Conservation (phyloP, 2,113 vertebrate genomes). For the Ageneiosus marmoratus region DNA sequence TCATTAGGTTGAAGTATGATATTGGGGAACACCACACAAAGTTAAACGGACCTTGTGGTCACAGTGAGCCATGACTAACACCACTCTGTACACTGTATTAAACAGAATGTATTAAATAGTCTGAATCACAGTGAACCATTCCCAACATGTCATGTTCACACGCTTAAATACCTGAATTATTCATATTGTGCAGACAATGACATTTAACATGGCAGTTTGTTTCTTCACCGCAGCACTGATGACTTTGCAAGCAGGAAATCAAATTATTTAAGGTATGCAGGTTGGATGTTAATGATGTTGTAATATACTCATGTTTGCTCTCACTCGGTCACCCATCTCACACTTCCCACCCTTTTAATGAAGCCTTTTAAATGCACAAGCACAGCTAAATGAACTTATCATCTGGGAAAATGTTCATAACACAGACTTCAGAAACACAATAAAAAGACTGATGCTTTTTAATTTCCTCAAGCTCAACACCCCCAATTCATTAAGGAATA, state of each 20-base stretch:
- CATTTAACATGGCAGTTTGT: neutral
- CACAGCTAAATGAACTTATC: slow-evolving; percentile 30
- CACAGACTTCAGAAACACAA: slow-evolving; percentile 21
- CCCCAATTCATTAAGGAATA: slow-evolving; percentile 47
- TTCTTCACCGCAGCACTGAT: neutral
- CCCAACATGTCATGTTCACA: neutral
- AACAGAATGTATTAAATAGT: slow-evolving; percentile 18
- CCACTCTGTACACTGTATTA: slow-evolving; percentile 15
- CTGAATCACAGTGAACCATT: neutral
- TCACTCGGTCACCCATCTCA: neutral
- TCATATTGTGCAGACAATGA: neutral
- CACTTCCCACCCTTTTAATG: too few relatives aligned
- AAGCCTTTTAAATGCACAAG: slow-evolving; percentile 9
- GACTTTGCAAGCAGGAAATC: neutral
- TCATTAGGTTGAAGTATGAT: slow-evolving; percentile 46
- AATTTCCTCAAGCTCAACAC: slow-evolving; percentile 34
- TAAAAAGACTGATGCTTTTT: slow-evolving; percentile 41
- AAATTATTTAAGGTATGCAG: neutral
- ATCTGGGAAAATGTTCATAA: slow-evolving; percentile 37
- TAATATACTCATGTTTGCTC: neutral
- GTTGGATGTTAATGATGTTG: neutral
- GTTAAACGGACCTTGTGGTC: slow-evolving; percentile 40
- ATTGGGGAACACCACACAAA: slow-evolving; percentile 33
- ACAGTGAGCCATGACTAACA: slow-evolving; percentile 12
- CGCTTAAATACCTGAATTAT: slow-evolving; percentile 23